Evolutionary conservation across 1,140 invertebrate genomes (phyloP).

Genomic region (Philopotamus ludificatus): DNA sequence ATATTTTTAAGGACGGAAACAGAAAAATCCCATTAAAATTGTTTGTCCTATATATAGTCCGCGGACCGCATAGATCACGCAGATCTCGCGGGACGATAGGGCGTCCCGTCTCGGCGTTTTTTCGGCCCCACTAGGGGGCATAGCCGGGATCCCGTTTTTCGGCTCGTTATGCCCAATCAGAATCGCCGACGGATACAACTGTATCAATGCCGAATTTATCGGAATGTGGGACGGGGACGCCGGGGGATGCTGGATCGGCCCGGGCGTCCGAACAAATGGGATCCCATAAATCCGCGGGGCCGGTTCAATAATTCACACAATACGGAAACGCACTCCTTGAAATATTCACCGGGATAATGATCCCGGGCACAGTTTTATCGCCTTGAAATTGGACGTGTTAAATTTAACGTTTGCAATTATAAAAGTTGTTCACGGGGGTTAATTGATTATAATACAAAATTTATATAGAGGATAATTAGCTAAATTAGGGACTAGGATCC

Average conservation of each 20-base stretch:
- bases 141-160: not conserved
- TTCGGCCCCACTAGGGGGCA: conserved; percentile 31
- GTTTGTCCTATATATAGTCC: conserved; percentile 32
- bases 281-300: too few species aligned
- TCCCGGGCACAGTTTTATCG: too few species aligned
- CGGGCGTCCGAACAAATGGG: too few species aligned
- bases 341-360: too few species aligned
- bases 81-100: conserved; percentile 36
- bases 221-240: not conserved
- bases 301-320: too few species aligned
- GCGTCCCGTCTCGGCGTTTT: conserved; percentile 34
- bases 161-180: conserved; percentile 13
- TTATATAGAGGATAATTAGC: too few species aligned
- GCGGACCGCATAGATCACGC: conserved; percentile 38
- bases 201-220: not conserved
- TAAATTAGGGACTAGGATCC: too few species aligned
- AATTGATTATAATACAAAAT: too few species aligned
- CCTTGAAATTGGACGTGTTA: too few species aligned
- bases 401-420: too few species aligned
- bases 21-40: conserved; percentile 39
- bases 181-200: not conserved
- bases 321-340: too few species aligned
- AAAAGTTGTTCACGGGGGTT: too few species aligned
- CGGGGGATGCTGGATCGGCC: not conserved
- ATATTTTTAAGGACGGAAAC: conserved; percentile 18